phyloP scores from a whole-genome alignment of 2,113 vertebrate species.

The Puma concolor region DNA sequence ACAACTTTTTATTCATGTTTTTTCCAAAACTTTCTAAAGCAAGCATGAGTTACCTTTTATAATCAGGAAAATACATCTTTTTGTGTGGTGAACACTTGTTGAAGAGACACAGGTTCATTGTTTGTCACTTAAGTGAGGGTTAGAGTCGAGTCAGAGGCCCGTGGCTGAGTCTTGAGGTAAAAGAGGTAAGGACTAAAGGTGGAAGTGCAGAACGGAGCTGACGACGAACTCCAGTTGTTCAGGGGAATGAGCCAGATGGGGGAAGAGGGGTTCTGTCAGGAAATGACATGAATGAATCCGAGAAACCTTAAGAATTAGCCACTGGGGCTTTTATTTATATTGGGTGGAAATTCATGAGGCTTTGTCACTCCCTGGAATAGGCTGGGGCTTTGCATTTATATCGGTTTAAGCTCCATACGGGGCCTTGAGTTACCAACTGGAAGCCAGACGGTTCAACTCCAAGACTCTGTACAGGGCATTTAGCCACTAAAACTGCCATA shows the following conservation, averaged over 20 bases:
- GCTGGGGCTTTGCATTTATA: background rate
- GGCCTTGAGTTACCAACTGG: background rate
- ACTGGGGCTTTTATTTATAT: background rate
- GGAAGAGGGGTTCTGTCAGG: background rate
- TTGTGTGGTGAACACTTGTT: background rate
- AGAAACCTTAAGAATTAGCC: background rate
- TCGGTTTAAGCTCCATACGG: background rate
- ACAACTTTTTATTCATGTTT: background rate
- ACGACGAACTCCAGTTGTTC: background rate
- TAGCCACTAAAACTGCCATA: fast-evolving
- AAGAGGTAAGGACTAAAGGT: background rate
- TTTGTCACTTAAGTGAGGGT: background rate
- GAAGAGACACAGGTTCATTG: background rate
- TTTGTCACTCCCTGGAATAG: background rate
- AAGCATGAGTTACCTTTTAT: background rate
- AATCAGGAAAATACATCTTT: background rate
- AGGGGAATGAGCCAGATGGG: background rate
- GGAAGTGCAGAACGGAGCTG: background rate
- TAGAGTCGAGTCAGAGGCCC: background rate
- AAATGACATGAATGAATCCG: background rate
- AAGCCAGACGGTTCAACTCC: background rate
- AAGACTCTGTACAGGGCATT: no score
- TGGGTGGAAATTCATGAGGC: background rate
- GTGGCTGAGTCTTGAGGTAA: background rate
- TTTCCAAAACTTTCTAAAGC: background rate